Base-by-base conservation (phyloP, 2,888 invertebrate species). In the Netelia fuscicornis region DNA sequence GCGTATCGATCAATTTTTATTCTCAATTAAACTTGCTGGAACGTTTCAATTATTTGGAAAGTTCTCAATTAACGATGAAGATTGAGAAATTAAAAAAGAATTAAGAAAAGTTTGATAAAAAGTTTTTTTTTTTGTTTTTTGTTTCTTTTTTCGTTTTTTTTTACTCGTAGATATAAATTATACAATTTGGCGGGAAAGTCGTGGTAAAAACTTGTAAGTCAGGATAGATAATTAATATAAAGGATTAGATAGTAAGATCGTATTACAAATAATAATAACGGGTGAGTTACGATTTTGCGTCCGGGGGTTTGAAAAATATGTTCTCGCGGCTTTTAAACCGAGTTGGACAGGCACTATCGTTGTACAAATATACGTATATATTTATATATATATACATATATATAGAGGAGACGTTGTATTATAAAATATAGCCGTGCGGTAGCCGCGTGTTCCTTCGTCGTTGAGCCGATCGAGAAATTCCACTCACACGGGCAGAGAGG, bases 31-130 rank as follows among this genome's bases (percentile, higher is more conserved):
- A 64, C 37, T 70, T 42, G 54, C 37, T 62, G 13, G 48, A 65
- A 56, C 71, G 48, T 54, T 71, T 71, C 71, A 71, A 77, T 82
- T 71, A 42, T 70, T 82, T 76, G 68, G 82, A 77, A 82, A 82
- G 82, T 82, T 20, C 44, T 48, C 48, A 11, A 48, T 11, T 1
- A 17, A 17, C 58, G 20, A 58, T 58, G 20, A 11, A 48, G 0
- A 48, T 48, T 48, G 48, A 13, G 48, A 48, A 48, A 48, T 48
- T 48, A 11, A 13, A 48, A 9, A 48, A 9, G 48, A 2, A 48
- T 10, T 48, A 48, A 48, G 13, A 11, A 48, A 48, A 48, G 17
- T 48, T 3, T 30, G 5, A 30, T 30, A 30, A 5, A 48, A 48
- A 13, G 48, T 13, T 10, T 13, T 10, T 10, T 11, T 48, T 13